Evolutionary conservation across 35 echinoderm and acorn worm species (phyloP), one percentile per base, ranked within the genome.

Genomic region (Patiria miniata): DNA sequence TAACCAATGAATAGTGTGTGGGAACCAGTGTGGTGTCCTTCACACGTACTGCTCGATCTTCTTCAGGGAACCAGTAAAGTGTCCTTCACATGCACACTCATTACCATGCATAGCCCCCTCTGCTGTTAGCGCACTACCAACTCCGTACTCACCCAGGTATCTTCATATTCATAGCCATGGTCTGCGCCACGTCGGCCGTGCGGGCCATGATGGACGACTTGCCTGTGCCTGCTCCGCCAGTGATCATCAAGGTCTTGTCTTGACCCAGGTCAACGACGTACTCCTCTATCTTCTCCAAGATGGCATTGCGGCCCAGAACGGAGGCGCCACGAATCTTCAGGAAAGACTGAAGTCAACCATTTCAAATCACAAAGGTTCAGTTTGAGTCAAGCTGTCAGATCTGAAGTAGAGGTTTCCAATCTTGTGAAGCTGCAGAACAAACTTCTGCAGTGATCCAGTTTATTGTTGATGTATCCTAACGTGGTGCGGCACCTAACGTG

Each of bases 191-290:
- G 40, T 99, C 96, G 33, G 96, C 96, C 26, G 93, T 88, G 21
- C 93, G 86, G 6, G 96, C 96, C 77, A 86, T 94, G 16, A 99
- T 87, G 9, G 96, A 99, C 8, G 96, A 99, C 60, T 99, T 99
- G 58, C 96, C 96, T 34, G 86, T 84, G 6, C 96, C 96, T n/a
- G 96, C 92, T 1, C 96, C 96, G 32, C 96, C 96, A 0, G 78
- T 78, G 36, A 99, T 68, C 21, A 92, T 88, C 50, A 99, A 52
- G 4, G 96, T 65, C 18, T 85, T 94, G 80, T 85, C 86, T 47
- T 89, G 82, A 77, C 89, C 96, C 3, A 87, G 33, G 8, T 91
- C 90, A 21, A 54, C 61, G 9, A 98, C 92, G 76, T 99, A 99
- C 4, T 91, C 19, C 55, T 92, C 86, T 77, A 99, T 92, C 78